phyloP scores from a whole-genome alignment of 2,888 invertebrate genomes.

The Drosophila mercatorum region DNA sequence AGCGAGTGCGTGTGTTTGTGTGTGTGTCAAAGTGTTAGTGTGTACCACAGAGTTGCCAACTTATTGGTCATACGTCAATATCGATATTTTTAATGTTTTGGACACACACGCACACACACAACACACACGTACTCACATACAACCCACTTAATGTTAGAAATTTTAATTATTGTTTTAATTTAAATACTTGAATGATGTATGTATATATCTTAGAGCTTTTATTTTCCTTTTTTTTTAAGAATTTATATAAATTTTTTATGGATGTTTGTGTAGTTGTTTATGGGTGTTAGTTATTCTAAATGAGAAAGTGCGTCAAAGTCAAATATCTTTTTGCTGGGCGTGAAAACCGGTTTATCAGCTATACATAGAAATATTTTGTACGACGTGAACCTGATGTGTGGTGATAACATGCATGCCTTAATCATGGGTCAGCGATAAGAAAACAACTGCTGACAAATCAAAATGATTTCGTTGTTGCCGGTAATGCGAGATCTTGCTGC shows the following conservation, averaged over 20 bases:
- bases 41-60: conserved; percentile 70
- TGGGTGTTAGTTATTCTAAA: conserved; percentile 16
- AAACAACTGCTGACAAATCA: conserved; percentile 49
- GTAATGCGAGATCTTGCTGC: conserved; percentile 56
- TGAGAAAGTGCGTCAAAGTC: conserved; percentile 9
- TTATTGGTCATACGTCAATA: conserved; percentile 77
- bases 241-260: not conserved
- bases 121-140: conserved; percentile 24
- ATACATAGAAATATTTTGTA: conserved; percentile 43
- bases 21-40: conserved; percentile 11
- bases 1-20: conserved; percentile 5
- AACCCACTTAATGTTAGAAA: conserved; percentile 14
- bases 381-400: conserved; percentile 52
- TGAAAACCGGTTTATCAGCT: conserved; percentile 76
- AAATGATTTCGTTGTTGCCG: conserved; percentile 52
- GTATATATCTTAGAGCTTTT: not conserved
- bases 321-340: conserved; percentile 52
- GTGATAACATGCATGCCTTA: conserved; percentile 60
- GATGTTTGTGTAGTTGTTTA: conserved; percentile 18
- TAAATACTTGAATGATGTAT: conserved; percentile 3
- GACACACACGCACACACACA: conserved; percentile 11
- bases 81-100: conserved; percentile 63
- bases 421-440: conserved; percentile 67
- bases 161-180: conserved; percentile 18
- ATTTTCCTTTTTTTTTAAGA: conserved; percentile 28